Base-by-base conservation (phyloP, 2,113 vertebrate genomes). In the Lynx canadensis region DNA sequence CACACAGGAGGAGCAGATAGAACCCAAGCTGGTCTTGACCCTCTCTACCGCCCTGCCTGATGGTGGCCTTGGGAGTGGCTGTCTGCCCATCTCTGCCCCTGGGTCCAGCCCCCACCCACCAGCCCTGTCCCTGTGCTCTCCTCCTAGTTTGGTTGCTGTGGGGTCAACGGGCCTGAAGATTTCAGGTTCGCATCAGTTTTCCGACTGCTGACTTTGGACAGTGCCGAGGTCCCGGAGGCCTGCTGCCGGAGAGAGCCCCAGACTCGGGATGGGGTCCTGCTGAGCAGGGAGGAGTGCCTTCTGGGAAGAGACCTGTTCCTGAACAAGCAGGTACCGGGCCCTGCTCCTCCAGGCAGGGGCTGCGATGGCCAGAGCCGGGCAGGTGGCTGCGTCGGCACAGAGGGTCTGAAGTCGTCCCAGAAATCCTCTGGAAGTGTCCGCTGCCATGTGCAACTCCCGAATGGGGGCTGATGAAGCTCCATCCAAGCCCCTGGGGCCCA, bases 121-220 rank as follows among this genome's bases (percentile, higher is more conserved):
- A 41, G 55, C 25, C 76, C 15, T 71, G 95, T 14, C 23, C 83
- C 95, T 97, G 41, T 50, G 97, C 88, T 87, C 96, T 83, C 3
- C 93, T 29, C 60, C 27, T 97, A 99, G 99, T 99, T 99, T 50
- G 99, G 99, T 38, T 99, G 99, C 98, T 99, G 99, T 4, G 99
- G 99, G 18, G 99, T 99, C 65, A 99, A 99, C 0, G 99, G 99
- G 19, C 99, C 99, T 0, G 99, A 99, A 81, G 99, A 99, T 98
- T 99, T 99, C 50, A 98, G 99, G 96, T 97, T 98, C 6, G 98
- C 99, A 21, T 98, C 99, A 1, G 96, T 95, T 5, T 99, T 99
- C 90, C 98, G 98, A 15, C 96, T 98, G 25, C 97, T 99, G 71
- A 98, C 98, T 66, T 96, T 95, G 4, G 98, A 93, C 5, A 94